Percentiles rank a stretch among this genome's conserved stretches.
These are phyloP conservation scores for Porites lutea DNA, from an alignment of 64 coral and sea anemone species.

Conservation along the genomic window DNA sequence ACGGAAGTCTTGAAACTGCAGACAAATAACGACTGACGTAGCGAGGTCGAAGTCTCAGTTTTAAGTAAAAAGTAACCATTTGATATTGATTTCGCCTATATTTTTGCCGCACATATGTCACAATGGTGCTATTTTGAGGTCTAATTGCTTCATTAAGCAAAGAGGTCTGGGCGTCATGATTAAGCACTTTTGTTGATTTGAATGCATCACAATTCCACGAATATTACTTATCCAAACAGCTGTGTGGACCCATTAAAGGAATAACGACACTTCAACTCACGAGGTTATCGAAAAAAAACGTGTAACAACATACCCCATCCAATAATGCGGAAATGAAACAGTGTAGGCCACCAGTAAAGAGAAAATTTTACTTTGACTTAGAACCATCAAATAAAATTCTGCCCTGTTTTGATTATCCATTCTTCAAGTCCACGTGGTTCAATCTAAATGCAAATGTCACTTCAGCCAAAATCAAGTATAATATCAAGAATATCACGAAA, in stretches of 20 bases:
- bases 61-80: not conserved
- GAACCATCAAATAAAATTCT: too few relatives aligned
- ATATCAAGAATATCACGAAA: too few relatives aligned
- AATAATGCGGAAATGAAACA: too few relatives aligned
- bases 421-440: too few relatives aligned
- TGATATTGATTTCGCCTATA: not conserved
- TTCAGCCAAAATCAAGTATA: too few relatives aligned
- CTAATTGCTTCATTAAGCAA: constrained; percentile 5
- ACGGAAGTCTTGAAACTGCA: not conserved
- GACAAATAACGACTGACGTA: not conserved
- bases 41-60: not conserved
- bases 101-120: not conserved
- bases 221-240: not conserved
- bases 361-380: too few relatives aligned
- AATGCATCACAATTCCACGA: not conserved
- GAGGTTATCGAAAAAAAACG: too few relatives aligned
- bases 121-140: not conserved
- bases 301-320: too few relatives aligned
- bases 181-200: constrained; percentile 17
- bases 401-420: too few relatives aligned
- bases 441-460: too few relatives aligned
- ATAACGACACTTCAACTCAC: not conserved
- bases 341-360: too few relatives aligned
- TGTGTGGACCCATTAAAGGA: not conserved
- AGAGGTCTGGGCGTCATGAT: constrained; percentile 5